These are phyloP conservation scores for Caenorhabditis sinica DNA, from an alignment of 2,888 invertebrate genomes.

Conservation along the genomic window DNA sequence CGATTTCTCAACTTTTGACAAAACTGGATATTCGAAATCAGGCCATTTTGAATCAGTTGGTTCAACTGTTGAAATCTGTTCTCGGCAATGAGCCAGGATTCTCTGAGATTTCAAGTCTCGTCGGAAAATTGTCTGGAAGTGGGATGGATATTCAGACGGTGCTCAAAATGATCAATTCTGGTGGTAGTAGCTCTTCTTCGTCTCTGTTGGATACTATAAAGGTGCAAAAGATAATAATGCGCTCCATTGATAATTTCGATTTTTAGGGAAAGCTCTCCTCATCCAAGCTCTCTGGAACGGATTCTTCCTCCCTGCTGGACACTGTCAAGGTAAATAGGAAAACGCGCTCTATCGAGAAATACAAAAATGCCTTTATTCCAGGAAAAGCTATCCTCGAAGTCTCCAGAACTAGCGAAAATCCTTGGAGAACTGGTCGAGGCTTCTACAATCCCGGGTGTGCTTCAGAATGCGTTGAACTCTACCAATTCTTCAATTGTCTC, in stretches of 20 bases:
- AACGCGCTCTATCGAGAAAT: no score
- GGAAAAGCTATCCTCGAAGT: neutral
- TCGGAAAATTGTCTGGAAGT: neutral
- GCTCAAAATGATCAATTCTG: no score
- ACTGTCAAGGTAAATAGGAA: neutral
- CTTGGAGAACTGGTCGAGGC: neutral
- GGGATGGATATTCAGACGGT: no score
- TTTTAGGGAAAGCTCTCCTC: neutral
- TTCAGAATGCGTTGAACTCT: neutral
- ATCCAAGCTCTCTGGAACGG: no score
- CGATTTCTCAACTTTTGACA: slow-evolving; percentile 11
- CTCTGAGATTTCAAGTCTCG: neutral
- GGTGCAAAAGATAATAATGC: neutral
- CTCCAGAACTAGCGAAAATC: neutral
- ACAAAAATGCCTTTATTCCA: neutral
- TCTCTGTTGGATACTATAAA: neutral
- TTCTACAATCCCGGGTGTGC: neutral
- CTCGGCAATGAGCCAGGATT: neutral
- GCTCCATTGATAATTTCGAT: neutral
- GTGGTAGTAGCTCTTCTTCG: no score
- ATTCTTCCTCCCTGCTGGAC: no score
- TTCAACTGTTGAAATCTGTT: no score
- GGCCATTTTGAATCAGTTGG: neutral
- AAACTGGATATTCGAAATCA: neutral
- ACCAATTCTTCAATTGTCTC: slow-evolving; percentile 1